phyloP scores from a whole-genome alignment of 2,113 vertebrate genomes.

The Nyctibius bracteatus region DNA sequence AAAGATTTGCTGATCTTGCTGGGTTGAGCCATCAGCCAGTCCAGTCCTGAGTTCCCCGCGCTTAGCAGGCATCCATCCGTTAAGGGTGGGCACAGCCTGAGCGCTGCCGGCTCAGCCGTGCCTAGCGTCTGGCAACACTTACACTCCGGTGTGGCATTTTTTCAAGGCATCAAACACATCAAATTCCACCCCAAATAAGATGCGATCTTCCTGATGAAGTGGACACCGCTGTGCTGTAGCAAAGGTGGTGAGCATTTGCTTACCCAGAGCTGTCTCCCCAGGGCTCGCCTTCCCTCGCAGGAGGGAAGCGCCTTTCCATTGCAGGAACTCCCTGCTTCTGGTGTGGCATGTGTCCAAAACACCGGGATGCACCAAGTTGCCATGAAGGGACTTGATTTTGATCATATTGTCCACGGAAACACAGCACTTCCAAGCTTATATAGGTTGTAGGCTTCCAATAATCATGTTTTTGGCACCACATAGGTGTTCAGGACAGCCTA shows the following conservation, averaged over 20 bases:
- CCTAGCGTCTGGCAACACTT: rapidly evolving
- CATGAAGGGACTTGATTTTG: not conserved
- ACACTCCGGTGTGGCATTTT: rapidly evolving
- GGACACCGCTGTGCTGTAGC: rapidly evolving
- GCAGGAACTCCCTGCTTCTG: rapidly evolving
- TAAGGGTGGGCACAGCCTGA: not conserved
- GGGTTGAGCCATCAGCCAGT: not conserved
- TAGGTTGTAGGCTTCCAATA: not conserved
- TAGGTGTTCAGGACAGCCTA: not conserved
- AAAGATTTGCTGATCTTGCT: not conserved
- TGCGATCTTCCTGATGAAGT: not conserved
- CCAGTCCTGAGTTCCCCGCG: rapidly evolving
- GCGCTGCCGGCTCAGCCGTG: rapidly evolving
- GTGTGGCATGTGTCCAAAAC: not conserved
- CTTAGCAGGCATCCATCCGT: rapidly evolving
- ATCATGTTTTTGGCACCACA: not conserved
- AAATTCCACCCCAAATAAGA: not conserved
- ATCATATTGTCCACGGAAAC: not conserved
- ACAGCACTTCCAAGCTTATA: not conserved
- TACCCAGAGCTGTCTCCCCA: not conserved
- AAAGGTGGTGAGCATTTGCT: not conserved
- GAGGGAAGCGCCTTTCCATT: not conserved
- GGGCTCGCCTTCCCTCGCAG: rapidly evolving
- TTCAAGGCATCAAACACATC: not conserved
- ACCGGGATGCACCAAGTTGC: not conserved